A percentile compares a stretch with the other conserved stretches of the same genome.
phyloP scores from a whole-genome alignment of 2,113 vertebrate species.

The Neofelis nebulosa region DNA sequence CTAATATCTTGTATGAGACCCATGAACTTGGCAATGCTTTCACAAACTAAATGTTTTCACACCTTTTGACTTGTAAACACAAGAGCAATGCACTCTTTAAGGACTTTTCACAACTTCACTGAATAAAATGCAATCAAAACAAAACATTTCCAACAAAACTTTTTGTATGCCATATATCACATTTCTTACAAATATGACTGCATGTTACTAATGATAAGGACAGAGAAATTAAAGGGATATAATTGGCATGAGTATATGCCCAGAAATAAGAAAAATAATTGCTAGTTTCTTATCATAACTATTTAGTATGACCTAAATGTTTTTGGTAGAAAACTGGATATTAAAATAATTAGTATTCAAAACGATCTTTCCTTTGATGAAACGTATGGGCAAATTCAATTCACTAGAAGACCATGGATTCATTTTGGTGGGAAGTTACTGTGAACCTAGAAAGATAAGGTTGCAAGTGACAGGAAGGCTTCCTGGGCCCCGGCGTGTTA shows the following conservation, averaged over 20 bases:
- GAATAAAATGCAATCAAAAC: neutral
- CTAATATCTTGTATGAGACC: neutral
- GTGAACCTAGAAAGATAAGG: neutral
- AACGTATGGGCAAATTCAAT: neutral
- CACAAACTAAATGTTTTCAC: neutral
- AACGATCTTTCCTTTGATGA: neutral
- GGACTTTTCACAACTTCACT: slow-evolving; percentile 47
- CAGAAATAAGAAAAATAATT: slow-evolving; percentile 25
- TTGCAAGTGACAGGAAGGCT: neutral
- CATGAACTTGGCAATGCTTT: neutral
- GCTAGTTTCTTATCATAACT: neutral
- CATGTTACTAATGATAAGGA: neutral
- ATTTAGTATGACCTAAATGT: neutral
- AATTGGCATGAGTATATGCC: neutral
- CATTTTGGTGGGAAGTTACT: neutral
- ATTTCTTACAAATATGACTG: neutral
- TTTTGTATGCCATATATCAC: neutral
- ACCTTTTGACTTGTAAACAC: neutral
- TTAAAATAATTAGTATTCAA: slow-evolving; percentile 17
- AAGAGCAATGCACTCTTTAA: neutral
- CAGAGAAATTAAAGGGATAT: neutral
- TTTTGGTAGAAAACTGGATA: neutral
- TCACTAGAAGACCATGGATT: neutral
- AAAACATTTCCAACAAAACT: neutral
- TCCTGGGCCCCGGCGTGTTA: neutral